Conservation (phyloP, 2,888 invertebrate species). For the Loripinus fragilis region DNA sequence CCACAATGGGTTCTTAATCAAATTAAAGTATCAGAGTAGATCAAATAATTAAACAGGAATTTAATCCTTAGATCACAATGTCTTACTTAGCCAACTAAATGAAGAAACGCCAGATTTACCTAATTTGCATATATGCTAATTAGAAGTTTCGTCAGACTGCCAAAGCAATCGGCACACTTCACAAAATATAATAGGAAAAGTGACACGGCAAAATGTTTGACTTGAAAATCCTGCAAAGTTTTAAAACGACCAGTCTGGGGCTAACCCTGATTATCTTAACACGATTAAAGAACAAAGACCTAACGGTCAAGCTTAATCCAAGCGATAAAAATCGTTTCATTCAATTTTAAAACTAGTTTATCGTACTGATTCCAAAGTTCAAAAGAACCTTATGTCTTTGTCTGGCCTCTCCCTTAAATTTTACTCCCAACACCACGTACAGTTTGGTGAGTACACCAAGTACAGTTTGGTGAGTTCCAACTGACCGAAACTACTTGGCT, state of each 20-base stretch:
- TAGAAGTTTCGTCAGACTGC: not conserved
- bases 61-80: constrained; percentile 3
- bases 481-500: too few relatives aligned
- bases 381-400: too few relatives aligned
- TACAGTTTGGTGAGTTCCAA: too few relatives aligned
- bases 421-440: too few relatives aligned
- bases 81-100: not conserved
- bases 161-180: not conserved
- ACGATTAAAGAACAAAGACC: too few relatives aligned
- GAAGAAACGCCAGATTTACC: not conserved
- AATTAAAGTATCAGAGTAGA: constrained; percentile 1
- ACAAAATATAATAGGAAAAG: not conserved
- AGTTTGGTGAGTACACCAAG: too few relatives aligned
- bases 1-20: constrained; percentile 10
- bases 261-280: too few relatives aligned
- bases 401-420: too few relatives aligned
- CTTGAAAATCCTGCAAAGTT: not conserved
- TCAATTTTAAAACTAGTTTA: too few relatives aligned
- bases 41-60: constrained; percentile 7
- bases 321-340: too few relatives aligned
- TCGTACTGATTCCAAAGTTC: too few relatives aligned
- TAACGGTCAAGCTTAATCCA: too few relatives aligned
- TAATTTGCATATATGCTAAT: constrained; percentile 59
- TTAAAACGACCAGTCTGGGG: not conserved
- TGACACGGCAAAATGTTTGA: not conserved